Base-by-base conservation (phyloP, 2,797 vertebrate species). In the Oreochromis mossambicus region DNA sequence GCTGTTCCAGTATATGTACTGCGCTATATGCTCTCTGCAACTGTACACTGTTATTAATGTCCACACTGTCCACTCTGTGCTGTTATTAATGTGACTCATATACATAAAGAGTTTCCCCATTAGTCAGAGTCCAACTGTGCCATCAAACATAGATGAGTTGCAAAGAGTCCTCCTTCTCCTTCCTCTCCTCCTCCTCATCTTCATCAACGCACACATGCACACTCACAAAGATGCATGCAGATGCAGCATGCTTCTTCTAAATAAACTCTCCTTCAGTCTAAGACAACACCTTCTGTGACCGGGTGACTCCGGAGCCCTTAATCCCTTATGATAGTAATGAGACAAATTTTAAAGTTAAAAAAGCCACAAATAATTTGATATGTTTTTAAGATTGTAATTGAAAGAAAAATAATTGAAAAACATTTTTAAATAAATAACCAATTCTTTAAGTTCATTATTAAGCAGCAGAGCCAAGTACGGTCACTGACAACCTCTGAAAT, bases 71-170 rank as follows among this genome's bases (percentile, higher is more conserved):
- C 92, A 93, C 84, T 92, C 89, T 86, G 80, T 85, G 87, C 86
- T 48, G 91, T 96, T 96, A 96, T 96, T 96, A 96, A 96, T 96
- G 95, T 91, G 93, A 94, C 91, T 95, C 91, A 94, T 94, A 95
- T 95, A 90, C 94, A 96, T 95, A 93, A 91, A 89, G 94, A 94
- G 91, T 89, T 93, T 93, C 90, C 91, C 92, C 93, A 96, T 96
- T 96, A 96, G 95, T 96, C 94, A 95, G 95, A 92, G 93, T 94
- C 86, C 70, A 90, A 91, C 90, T 92, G 90, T 78, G 86, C 86
- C 87, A 43, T 93, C 93, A 92, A 63, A 91, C 79, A 85, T 89
- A 82, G 90, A 92, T 90, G 88, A 91, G 86, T 86, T 79, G 80
- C 70, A 79, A 43, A 63, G 52, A 85, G 52, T 63, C 80, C 43